phyloP scores from a whole-genome alignment of 2,888 invertebrate genomes.

The Busseola fusca region DNA sequence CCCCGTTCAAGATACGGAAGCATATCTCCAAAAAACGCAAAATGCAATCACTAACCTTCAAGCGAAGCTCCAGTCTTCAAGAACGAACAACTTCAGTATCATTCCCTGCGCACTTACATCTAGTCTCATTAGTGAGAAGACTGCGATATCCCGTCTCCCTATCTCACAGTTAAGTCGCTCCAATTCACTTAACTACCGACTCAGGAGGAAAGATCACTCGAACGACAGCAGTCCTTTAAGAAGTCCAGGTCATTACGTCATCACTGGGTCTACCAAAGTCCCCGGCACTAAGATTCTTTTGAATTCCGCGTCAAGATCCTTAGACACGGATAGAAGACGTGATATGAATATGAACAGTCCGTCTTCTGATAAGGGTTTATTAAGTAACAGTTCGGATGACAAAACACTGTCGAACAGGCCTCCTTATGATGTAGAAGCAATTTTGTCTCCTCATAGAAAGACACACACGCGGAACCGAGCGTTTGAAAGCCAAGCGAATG shows the following conservation, averaged over 20 bases:
- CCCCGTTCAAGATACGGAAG: slow-evolving; percentile 87
- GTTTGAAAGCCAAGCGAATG: slow-evolving; percentile 83
- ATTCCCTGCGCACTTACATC: slow-evolving; percentile 82
- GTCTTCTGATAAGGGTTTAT: slow-evolving; percentile 75
- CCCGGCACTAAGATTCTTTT: slow-evolving; percentile 79
- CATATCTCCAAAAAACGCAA: slow-evolving; percentile 89
- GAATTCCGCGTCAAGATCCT: slow-evolving; percentile 80
- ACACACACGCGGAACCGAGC: slow-evolving; percentile 88
- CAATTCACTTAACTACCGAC: slow-evolving; percentile 85
- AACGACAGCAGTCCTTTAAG: slow-evolving; percentile 82
- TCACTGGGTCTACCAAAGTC: slow-evolving; percentile 82
- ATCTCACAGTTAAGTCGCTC: slow-evolving; percentile 84
- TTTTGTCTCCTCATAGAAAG: slow-evolving; percentile 84
- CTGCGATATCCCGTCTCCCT: slow-evolving; percentile 82
- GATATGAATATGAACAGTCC: slow-evolving; percentile 86
- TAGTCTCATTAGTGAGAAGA: slow-evolving; percentile 84
- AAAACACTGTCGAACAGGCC: slow-evolving; percentile 83
- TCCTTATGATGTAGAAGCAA: slow-evolving; percentile 78
- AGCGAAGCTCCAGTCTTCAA: slow-evolving; percentile 86
- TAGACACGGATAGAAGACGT: slow-evolving; percentile 77
- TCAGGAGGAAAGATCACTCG: slow-evolving; percentile 80
- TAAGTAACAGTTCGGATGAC: slow-evolving; percentile 85
- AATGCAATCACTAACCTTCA: slow-evolving; percentile 90
- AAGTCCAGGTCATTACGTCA: slow-evolving; percentile 85
- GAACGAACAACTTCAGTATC: slow-evolving; percentile 73